Base-by-base conservation (phyloP, 2,797 vertebrate species). In the Moxostoma hubbsi region DNA sequence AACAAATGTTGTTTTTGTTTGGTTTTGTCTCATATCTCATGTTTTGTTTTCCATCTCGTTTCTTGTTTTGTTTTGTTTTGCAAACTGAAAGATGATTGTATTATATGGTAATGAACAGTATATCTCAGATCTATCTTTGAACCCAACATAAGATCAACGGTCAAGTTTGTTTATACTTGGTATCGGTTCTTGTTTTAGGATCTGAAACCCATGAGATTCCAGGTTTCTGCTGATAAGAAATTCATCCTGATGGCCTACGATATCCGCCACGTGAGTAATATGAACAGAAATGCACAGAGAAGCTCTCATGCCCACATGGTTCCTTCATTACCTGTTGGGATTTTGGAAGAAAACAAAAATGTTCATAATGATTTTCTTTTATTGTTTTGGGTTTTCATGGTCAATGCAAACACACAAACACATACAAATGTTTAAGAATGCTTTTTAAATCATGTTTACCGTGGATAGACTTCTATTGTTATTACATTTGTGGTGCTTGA, bases 191-290 rank as follows among this genome's bases (percentile, higher is more conserved):
- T 51, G 77, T 62, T 58, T 64, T 58, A 95, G 94, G 92, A 94
- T 82, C 87, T 95, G 73, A 89, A 89, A 47, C 73, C 87, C 0
- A 90, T 92, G 61, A 89, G 85, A 84, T 93, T 93, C 87, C 91
- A 94, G 61, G 91, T 94, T 64, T 96, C 95, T 47, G 89, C 93
- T 69, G 95, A 96, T 88, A 93, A 93, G 89, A 92, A 82, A 80
- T 94, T 93, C 83, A 86, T 95, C 85, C 91, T 96, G 50, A 81
- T 95, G 93, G 90, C 92, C 4, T 92, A 92, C 55, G 90, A 95
- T 88, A 90, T 94, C 57, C 90, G 75, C 73, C 91, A 87, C 89
- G 95, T 95, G 84, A 91, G 93, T 92, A 84, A 80, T 61, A 77
- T 77, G 7, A 68, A 49, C 62, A 64, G 18, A 71, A 24, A n/a